Evolutionary conservation across 2,888 invertebrate genomes (phyloP), one percentile per base, ranked within the genome.

Genomic region (Yponomeuta cagnagella): DNA sequence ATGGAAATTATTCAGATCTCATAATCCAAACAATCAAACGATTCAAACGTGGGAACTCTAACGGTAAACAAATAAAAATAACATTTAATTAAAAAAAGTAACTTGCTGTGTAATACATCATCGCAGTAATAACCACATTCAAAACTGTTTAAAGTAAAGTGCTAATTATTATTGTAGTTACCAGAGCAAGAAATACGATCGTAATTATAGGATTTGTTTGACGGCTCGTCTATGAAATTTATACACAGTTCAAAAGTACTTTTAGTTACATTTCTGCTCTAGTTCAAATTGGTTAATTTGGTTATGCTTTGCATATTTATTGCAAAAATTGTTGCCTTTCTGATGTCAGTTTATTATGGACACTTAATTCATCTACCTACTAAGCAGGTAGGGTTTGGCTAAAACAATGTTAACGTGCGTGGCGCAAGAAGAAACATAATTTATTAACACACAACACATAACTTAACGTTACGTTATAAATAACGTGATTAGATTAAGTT

Each of bases 101-200:
- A 58, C 52, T 23, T 23, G 23, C 23, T 58, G 52, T 58, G 52
- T 58, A 43, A 43, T 43, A 58, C 15, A 58, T 58, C 52, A 58
- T 15, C 52, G 15, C 15, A 2, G 52, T 58, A 15, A 58, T 58
- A 58, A 15, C 12, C 52, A 58, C 52, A 58, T 58, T 58, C 52
- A 58, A 58, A 58, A 58, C 52, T 15, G 52, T 58, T 15, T 58
- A 15, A 58, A 15, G 15, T 15, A 12, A 58, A 58, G 52, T 58
- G 52, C 52, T 58, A 58, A 58, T 58, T 58, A 58, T 58, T 58
- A 58, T 58, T 58, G 52, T 58, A 58, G 15, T 58, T 58, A 58
- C 12, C 52, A 58, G 52, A 58, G 52, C 52, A 58, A 58, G 52
- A 58, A 58, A 58, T 58, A 58, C 52, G 52, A 15, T 58, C 52